Conservation (phyloP, 2,113 vertebrate genomes). For the Hemibagrus wyckioides region DNA sequence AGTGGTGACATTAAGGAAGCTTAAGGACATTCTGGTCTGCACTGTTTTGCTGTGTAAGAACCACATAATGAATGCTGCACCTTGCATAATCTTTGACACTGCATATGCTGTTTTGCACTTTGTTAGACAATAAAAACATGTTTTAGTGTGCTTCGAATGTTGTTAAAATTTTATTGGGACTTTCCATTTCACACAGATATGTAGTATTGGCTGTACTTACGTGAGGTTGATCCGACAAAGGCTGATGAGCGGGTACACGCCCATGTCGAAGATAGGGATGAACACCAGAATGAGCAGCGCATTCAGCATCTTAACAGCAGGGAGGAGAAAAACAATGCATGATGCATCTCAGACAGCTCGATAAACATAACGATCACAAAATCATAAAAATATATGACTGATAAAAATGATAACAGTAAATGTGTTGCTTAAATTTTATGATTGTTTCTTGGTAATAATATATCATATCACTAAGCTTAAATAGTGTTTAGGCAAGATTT, state of each 20-base stretch:
- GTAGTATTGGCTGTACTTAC: constrained; percentile 76
- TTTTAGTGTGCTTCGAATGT: constrained; percentile 8
- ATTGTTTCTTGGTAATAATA: constrained; percentile 26
- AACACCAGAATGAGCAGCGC: constrained; percentile 92
- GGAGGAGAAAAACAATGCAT: neutral
- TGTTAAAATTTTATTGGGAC: constrained; percentile 25
- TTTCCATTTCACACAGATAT: neutral
- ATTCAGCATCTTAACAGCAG: constrained; percentile 83
- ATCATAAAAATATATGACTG: constrained; percentile 52
- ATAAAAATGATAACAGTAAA: constrained; percentile 22
- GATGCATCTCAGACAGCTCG: neutral
- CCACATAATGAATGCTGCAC: neutral
- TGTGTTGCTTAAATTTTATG: constrained; percentile 28
- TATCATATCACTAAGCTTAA: constrained; percentile 24
- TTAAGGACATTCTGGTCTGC: neutral
- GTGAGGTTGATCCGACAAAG: constrained; percentile 86
- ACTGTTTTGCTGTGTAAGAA: neutral
- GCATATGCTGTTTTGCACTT: constrained; percentile 8
- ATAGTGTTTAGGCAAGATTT: neutral
- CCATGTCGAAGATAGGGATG: constrained; percentile 91
- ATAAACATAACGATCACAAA: constrained; percentile 48
- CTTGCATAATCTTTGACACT: neutral
- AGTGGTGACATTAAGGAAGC: neutral
- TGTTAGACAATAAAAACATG: neutral
- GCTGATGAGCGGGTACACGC: constrained; percentile 85